Evolutionary conservation across 2,797 vertebrate genomes (phyloP).

Genomic region (Hipposideros larvatus): DNA sequence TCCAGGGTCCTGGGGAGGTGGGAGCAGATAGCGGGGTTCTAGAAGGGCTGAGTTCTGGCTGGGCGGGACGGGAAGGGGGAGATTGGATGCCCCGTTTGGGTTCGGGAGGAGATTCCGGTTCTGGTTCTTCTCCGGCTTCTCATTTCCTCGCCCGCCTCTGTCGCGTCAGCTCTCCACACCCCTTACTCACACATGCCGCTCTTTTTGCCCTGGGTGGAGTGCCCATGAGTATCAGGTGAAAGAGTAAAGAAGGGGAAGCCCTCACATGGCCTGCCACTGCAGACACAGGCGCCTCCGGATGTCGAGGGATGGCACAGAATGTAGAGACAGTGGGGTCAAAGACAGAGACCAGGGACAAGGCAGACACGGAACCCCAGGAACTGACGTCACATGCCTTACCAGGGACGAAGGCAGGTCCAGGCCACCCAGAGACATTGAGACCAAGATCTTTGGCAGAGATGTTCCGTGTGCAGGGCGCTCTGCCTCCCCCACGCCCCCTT

Average conservation of each 20-base stretch:
- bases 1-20: not conserved
- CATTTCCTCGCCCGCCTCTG: not conserved
- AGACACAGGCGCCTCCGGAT: not conserved
- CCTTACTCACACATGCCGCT: conserved; percentile 69
- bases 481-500: too few species aligned
- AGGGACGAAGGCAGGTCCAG: not conserved
- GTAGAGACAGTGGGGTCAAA: not conserved
- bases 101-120: not conserved
- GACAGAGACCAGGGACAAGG: not conserved
- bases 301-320: not conserved
- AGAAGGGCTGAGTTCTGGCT: not conserved
- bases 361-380: not conserved
- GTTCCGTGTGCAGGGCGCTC: not conserved
- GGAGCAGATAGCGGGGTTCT: not conserved
- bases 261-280: not conserved
- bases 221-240: conserved; percentile 51
- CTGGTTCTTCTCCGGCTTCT: not conserved
- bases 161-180: conserved; percentile 58
- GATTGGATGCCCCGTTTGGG: too few species aligned
- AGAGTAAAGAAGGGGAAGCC: conserved; percentile 14
- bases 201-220: conserved; percentile 65
- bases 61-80: rapidly evolving
- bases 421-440: not conserved
- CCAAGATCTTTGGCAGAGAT: not conserved
- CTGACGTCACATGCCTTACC: not conserved